Evolutionary conservation across 2,113 vertebrate species (phyloP), one percentile per base, ranked within the genome.

Genomic region (Sinocyclocheilus rhinocerous): DNA sequence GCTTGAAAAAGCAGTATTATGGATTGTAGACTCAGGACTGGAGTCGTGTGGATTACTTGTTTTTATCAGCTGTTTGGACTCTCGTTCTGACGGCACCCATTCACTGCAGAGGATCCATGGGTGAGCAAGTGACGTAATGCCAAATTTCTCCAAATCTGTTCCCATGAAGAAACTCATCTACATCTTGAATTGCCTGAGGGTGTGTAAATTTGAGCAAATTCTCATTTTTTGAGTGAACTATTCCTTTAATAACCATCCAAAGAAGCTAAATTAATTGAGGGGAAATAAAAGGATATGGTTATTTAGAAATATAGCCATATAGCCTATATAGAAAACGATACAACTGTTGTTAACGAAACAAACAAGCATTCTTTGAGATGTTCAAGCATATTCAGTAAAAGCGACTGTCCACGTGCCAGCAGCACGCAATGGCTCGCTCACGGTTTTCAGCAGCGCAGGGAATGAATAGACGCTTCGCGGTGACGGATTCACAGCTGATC

Each of bases 401-500:
- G 16, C 1, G 22, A 1, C 9, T 33, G 61, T 55, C 18, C 45
- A 13, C 63, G 24, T 52, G 42, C 61, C 80, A 67, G 24, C 45
- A 18, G 57, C 77, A 33, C 77, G 57, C 77, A 0, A 48, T 15
- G 9, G 16, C 5, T 20, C 12, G 22, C 20, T 73, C 81, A 72
- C 81, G 26, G 26, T 22, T 57, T 16, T 83, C 67, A 73, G 63
- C 29, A 7, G 36, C 55, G 59, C 33, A 59, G 1, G 24, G 86
- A 87, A 3, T 75, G 69, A 65, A 50, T 20, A 55, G 81, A 79
- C 65, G 33, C 2, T 69, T 55, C 29, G 36, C 57, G 10, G 84
- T 85, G 87, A 88, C 87, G 85, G 78, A 76, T 4, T 9, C 83
- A 77, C 87, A 88, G 89, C 89, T 86, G 85, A 70, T 88, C 73